Base-by-base conservation (phyloP, 30 jellyfish, hydroid and myxozoan species). In the Nemopilema nomurai region DNA sequence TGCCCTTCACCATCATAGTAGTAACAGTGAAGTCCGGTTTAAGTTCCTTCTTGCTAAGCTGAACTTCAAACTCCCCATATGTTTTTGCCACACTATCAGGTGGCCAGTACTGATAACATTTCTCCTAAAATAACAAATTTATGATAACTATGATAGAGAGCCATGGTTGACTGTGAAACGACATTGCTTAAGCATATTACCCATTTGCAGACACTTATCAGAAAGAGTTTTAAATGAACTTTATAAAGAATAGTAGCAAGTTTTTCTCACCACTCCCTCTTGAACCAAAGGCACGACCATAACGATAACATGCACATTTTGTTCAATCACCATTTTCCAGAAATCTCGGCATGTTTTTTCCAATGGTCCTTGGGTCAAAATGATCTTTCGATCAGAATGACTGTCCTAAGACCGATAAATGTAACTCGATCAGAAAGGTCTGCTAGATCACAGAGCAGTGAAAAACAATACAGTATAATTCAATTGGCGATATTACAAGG, bases 81-180 rank as follows among this genome's bases (percentile, higher is more conserved):
- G 76, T 27, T 32, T 84, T 77, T 0, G 97, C 91, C 3, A 71
- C 70, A 49, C 97, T 83, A 68, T 83, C 97, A 67, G 94, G 87
- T 21, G 97, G 97, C 97, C 97, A 90, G 64, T 90, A 90, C 79
- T 90, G 97, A 64, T 16, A 83, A 74, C 97, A 90, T 25, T 82
- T 82, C 57, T 90, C 94, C 97, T 90, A 50, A n/a, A n/a, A n/a
- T n/a, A n/a, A n/a, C n/a, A n/a, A n/a, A n/a, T n/a, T n/a, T n/a
- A n/a, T n/a, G n/a, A n/a, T n/a, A n/a, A n/a, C n/a, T n/a, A n/a
- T n/a, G n/a, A n/a, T n/a, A n/a, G n/a, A n/a, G n/a, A n/a, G n/a
- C n/a, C n/a, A n/a, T n/a, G n/a, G n/a, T n/a, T n/a, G n/a, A n/a
- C n/a, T n/a, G n/a, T n/a, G n/a, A n/a, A n/a, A n/a, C n/a, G n/a